Evolutionary conservation across 2,888 invertebrate species (phyloP), one percentile per base, ranked within the genome.

Genomic region (Seira musarum): DNA sequence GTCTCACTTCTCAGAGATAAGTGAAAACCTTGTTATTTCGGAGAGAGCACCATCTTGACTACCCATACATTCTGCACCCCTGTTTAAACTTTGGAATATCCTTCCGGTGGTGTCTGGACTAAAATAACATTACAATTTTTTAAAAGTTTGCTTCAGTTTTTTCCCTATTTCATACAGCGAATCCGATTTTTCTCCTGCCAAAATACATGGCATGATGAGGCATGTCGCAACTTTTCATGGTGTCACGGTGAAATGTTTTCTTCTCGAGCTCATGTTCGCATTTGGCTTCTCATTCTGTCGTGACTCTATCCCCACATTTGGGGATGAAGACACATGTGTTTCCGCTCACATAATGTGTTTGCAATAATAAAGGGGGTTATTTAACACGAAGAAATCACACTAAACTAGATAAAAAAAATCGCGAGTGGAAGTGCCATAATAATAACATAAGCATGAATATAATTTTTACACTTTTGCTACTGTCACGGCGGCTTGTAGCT

Each of bases 161-260:
- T 40, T 21, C 46, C 49, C 57, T 53, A 61, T 53, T 53, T 53
- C 17, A 53, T 30, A 5, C 30, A 30, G 30, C 69, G 66, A 77
- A 70, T 77, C 66, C 63, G 67, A 72, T 77, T 77, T 77, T 69
- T 76, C 53, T 35, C 49, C 65, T 65, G 76, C 64, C 69, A 76
- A 69, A 69, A 10, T 69, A 70, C 64, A 69, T 69, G 69, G 63
- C 67, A 72, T 73, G 79, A 80, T 67, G 78, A 78, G 73, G 40
- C 68, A 73, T 73, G 79, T 80, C 69, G 69, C 79, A 69, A 80
- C 79, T 80, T 80, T 80, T 80, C 79, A 80, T 73, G 40, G 19
- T 80, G 79, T 80, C 79, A 74, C 53, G 25, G 19, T 72, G 66
- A 79, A 79, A 72, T 79, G 72, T 63, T 64, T 30, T 13, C 25